Evolutionary conservation across 2,888 invertebrate genomes (phyloP).

Genomic region (Papilio demoleus): DNA sequence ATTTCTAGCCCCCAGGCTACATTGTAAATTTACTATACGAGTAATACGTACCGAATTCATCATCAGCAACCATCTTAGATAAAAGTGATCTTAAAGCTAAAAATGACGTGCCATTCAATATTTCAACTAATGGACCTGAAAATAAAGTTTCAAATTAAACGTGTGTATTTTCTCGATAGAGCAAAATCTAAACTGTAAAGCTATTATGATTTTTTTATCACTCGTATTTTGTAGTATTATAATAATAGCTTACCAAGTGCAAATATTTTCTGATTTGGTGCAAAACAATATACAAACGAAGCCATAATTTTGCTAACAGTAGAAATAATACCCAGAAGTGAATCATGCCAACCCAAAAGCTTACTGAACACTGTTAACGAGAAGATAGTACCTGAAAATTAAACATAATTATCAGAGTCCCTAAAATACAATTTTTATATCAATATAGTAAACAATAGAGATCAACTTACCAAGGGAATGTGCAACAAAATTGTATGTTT

Average conservation of each 20-base stretch:
- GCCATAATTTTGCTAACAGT: constrained; percentile 91
- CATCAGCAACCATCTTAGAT: constrained; percentile 86
- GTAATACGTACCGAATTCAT: constrained; percentile 85
- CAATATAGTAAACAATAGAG: too few species aligned
- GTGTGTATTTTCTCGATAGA: not conserved
- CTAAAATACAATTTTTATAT: too few species aligned
- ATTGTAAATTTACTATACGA: too few species aligned
- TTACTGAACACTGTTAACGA: constrained; percentile 66
- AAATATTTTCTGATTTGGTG: constrained; percentile 88
- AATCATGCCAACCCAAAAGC: constrained; percentile 89
- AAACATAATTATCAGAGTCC: not conserved
- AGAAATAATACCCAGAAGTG: constrained; percentile 90
- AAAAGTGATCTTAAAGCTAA: constrained; percentile 88
- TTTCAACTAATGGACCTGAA: constrained; percentile 87
- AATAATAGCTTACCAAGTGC: constrained; percentile 84
- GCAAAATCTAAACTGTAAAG: too few species aligned
- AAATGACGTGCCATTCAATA: constrained; percentile 88
- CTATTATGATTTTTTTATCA: too few species aligned
- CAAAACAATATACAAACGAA: constrained; percentile 92
- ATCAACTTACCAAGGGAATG: constrained; percentile 67
- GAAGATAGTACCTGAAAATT: constrained; percentile 67
- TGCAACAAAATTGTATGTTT: constrained; percentile 70
- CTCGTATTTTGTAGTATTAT: too few species aligned
- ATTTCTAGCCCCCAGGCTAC: too few species aligned
- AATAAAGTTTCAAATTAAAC: constrained; percentile 32